A percentile compares a stretch with the other conserved stretches of the same genome.
Evolutionary conservation across 2,888 invertebrate genomes (phyloP).

Genomic region (Sinohyriopsis cumingii): DNA sequence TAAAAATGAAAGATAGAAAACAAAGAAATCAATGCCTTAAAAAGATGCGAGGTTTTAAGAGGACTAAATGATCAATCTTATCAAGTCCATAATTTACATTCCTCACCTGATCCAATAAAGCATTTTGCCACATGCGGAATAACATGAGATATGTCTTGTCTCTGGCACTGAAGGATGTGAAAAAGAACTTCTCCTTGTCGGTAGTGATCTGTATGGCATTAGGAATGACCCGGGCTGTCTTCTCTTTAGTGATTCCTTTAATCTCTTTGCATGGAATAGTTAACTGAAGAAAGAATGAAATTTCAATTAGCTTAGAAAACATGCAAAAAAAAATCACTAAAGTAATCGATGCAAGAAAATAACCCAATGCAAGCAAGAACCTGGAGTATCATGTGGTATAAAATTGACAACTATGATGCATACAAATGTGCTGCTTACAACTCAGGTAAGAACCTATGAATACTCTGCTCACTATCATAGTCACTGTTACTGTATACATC

Average conservation of each 20-base stretch:
- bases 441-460: too few relatives aligned
- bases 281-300: conserved; percentile 73
- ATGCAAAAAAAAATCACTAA: neutral
- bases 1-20: too few relatives aligned
- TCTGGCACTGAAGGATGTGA: conserved; percentile 93
- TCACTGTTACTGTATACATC: too few relatives aligned
- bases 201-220: conserved; percentile 87
- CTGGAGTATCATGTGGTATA: too few relatives aligned
- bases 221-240: conserved; percentile 84
- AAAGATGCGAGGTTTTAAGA: too few relatives aligned
- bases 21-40: too few relatives aligned
- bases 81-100: neutral
- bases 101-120: conserved; percentile 86
- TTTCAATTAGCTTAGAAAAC: neutral
- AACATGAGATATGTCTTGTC: conserved; percentile 97
- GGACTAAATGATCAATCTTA: too few relatives aligned
- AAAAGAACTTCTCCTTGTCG: conserved; percentile 86
- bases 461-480: too few relatives aligned
- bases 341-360: neutral
- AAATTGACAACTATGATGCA: too few relatives aligned
- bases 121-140: conserved; percentile 96
- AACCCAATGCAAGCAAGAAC: neutral
- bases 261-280: conserved; percentile 92
- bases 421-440: too few relatives aligned
- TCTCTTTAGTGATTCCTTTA: conserved; percentile 88